These are phyloP conservation scores for Bergia sp. DNA, from an alignment of 92 coral and sea anemone genomes.

Conservation along the genomic window DNA sequence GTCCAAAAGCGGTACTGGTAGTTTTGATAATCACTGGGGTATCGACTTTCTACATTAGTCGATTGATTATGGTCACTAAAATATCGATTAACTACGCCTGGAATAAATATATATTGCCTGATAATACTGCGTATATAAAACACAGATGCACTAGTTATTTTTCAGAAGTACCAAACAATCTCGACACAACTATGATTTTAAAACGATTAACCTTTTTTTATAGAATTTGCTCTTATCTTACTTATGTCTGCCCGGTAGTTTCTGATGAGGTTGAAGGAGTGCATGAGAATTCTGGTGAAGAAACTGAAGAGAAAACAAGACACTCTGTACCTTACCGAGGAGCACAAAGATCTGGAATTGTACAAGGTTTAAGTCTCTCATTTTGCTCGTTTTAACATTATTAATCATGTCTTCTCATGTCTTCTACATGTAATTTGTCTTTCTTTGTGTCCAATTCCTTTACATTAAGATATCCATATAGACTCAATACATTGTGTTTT, in stretches of 20 bases:
- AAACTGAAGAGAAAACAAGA: slow-evolving; percentile 10
- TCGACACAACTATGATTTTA: no score
- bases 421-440: background rate
- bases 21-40: no score
- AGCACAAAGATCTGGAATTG: background rate
- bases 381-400: background rate
- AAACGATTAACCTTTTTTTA: no score
- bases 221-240: background rate
- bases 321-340: background rate
- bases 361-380: background rate
- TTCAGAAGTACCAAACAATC: no score
- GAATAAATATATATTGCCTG: no score
- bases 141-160: no score
- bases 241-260: slow-evolving; percentile 30
- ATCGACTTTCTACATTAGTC: no score
- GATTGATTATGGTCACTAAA: no score
- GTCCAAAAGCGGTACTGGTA: no score
- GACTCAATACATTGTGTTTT: no score
- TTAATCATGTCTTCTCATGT: background rate
- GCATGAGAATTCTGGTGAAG: slow-evolving; percentile 66
- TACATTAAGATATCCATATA: background rate
- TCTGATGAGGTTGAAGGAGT: slow-evolving; percentile 69
- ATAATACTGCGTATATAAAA: no score
- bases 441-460: background rate
- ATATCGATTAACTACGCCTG: no score